These are phyloP conservation scores for Leptothorax acervorum DNA, from an alignment of 2,888 invertebrate species.

Conservation along the genomic window DNA sequence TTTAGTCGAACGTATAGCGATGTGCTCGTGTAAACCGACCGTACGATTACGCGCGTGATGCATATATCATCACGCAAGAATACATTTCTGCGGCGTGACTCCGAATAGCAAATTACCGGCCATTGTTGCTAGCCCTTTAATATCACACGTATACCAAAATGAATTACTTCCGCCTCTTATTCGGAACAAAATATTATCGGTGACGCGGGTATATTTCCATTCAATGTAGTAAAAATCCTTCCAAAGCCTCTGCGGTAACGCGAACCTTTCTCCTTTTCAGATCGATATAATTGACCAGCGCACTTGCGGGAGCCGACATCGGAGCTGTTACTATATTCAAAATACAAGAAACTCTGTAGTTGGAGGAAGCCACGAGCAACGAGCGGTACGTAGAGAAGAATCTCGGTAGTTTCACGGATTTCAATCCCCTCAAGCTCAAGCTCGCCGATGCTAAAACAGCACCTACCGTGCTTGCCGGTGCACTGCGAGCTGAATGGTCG, in stretches of 20 bases:
- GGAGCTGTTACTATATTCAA: neutral
- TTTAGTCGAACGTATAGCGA: constrained; percentile 52
- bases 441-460: constrained; percentile 35
- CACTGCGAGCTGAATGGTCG: constrained; percentile 59
- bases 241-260: neutral
- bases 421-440: neutral
- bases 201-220: neutral
- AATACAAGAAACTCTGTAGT: neutral
- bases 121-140: constrained; percentile 39
- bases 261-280: constrained; percentile 10
- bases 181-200: neutral
- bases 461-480: neutral
- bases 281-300: constrained; percentile 3
- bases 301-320: neutral
- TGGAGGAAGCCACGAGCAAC: neutral
- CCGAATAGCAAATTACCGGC: constrained; percentile 37
- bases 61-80: constrained; percentile 52
- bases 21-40: constrained; percentile 41
- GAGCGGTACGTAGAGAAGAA: constrained; percentile 32
- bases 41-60: constrained; percentile 40
- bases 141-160: neutral
- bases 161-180: constrained; percentile 28
- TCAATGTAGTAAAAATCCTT: neutral
- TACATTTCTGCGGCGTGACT: constrained; percentile 41
- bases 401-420: constrained; percentile 1